Evolutionary conservation across 23 tunicate species (phyloP), one percentile per base, ranked within the genome.

Genomic region (Halocynthia roretzi): DNA sequence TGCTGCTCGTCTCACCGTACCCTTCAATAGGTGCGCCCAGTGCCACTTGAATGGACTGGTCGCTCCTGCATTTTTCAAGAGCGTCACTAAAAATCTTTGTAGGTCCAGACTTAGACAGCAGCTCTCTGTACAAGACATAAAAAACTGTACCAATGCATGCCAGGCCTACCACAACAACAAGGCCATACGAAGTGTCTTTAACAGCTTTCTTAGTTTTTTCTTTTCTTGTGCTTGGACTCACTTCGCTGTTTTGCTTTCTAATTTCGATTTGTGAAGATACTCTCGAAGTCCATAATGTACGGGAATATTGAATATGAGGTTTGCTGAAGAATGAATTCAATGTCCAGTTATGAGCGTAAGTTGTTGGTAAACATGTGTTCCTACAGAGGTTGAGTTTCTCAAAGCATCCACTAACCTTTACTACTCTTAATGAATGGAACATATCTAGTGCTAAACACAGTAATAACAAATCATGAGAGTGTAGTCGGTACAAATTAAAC

Each of bases 1-100:
- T 53, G 21, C 78, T 74, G 56, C 56, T 74, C 48, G 56, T 74
- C 64, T 74, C 78, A 22, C 78, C 78, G 22, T 53, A 74, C 8
- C 78, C 78, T 74, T 74, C 78, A 6, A 74, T 74, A 8, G 78
- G 78, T 56, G 64, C 5, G 10, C 78, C 78, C 9, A 74, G 78
- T 54, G 78, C 78, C 15, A 74, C 78, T 11, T 23, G 8, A 15
- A 74, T 62, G 55, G 55, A 62, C 56, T 74, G 64, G 63, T 74
- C 8, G 11, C 22, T 10, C 2, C 78, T 22, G 22, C 78, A 74
- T 10, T 54, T 74, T 56, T 74, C 78, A 10, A 74, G 64, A 10
- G 78, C 78, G 21, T 53, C 62, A 0, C 78, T 18, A n/a, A 74
- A 74, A 8, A 74, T 31, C 21, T 74, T 62, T 0, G 78, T 74